phyloP scores from a whole-genome alignment of 2,113 vertebrate species.

The Chaetodon trifascialis region DNA sequence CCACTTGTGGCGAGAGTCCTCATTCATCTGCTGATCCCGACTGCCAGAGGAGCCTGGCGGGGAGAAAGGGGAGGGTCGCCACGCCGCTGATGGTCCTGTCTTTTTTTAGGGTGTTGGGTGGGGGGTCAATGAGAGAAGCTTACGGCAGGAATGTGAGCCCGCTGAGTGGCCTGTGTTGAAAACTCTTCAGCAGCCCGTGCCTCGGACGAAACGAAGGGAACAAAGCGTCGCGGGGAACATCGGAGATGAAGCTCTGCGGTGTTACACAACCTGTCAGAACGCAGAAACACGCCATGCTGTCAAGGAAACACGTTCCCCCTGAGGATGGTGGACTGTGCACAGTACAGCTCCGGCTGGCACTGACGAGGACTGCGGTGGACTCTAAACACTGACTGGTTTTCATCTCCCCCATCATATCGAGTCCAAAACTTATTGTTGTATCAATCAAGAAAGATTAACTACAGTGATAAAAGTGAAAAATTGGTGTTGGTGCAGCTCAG shows the following conservation, averaged over 20 bases:
- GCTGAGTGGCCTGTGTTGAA: constrained; percentile 80
- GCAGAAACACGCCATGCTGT: constrained; percentile 5
- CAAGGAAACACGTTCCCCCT: constrained; percentile 50
- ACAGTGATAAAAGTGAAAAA: background rate
- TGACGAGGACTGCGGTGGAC: background rate
- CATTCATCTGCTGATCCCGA: constrained; percentile 81
- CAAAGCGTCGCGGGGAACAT: constrained; percentile 33
- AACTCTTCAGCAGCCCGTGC: constrained; percentile 81
- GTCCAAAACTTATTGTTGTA: background rate
- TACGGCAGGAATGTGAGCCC: constrained; percentile 89
- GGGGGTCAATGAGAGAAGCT: constrained; percentile 89
- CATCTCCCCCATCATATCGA: background rate
- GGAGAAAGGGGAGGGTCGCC: constrained; percentile 19
- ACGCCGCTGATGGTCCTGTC: constrained; percentile 61
- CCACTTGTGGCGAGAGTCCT: constrained; percentile 11
- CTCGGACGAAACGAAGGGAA: constrained; percentile 83
- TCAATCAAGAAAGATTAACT: background rate
- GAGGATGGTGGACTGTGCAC: constrained; percentile 28
- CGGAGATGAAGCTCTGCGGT: constrained; percentile 2
- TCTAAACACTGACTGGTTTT: background rate
- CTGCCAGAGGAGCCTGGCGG: constrained; percentile 76
- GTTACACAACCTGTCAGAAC: constrained; percentile 41
- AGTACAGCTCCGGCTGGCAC: constrained; percentile 5
- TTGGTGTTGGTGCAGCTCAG: too few relatives aligned
- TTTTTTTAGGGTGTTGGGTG: constrained; percentile 84